A percentile compares a stretch with the other conserved stretches of the same genome.
Evolutionary conservation across 2,797 vertebrate species (phyloP).

Genomic region (Sebastes elongatus): DNA sequence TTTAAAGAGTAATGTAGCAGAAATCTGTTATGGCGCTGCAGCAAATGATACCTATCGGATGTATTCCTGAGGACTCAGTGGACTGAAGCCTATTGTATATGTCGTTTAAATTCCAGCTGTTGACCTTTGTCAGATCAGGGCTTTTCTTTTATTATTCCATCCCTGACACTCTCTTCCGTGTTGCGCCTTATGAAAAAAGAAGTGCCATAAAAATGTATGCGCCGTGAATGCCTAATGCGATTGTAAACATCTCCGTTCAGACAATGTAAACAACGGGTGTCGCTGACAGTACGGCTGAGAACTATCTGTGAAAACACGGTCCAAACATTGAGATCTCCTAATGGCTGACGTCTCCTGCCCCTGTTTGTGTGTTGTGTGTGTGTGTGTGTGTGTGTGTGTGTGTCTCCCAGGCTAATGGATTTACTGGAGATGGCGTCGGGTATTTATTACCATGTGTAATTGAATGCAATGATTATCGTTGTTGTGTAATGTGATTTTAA

Average conservation of each 20-base stretch:
- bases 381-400: conserved; percentile 38
- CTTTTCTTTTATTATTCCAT: conserved; percentile 34
- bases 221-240: conserved; percentile 44
- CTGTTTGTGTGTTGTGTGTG: conserved; percentile 39
- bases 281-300: conserved; percentile 9
- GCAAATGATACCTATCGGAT: conserved; percentile 59
- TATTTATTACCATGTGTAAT: conserved; percentile 89
- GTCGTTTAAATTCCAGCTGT: conserved; percentile 48
- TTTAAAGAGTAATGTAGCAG: conserved; percentile 54
- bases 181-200: conserved; percentile 33
- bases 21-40: conserved; percentile 35
- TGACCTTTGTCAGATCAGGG: conserved; percentile 56
- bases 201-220: conserved; percentile 21
- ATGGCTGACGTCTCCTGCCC: conserved; percentile 46
- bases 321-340: conserved; percentile 52
- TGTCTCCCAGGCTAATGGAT: conserved; percentile 84
- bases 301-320: conserved; percentile 44
- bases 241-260: conserved; percentile 38
- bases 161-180: conserved; percentile 14
- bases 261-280: conserved; percentile 52
- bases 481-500: conserved; percentile 91
- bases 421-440: conserved; percentile 83
- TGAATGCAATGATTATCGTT: conserved; percentile 89
- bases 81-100: conserved; percentile 13
- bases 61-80: conserved; percentile 40